Conservation (phyloP, 2,797 vertebrate genomes). For the Gymnoscopelus microlampas region DNA sequence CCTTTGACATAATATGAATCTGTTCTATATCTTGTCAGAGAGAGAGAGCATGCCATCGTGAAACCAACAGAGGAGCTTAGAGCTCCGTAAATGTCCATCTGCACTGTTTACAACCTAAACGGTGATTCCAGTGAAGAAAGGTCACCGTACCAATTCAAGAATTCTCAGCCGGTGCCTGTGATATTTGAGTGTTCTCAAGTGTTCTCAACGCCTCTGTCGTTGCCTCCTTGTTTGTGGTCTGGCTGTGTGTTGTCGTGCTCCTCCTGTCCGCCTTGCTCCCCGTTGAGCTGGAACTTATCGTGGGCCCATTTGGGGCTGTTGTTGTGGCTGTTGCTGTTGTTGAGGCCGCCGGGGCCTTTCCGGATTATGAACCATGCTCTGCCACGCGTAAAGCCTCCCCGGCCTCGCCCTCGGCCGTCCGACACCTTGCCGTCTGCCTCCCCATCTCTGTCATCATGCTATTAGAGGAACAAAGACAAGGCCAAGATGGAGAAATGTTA, state of each 20-base stretch:
- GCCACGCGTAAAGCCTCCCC: conserved; percentile 84
- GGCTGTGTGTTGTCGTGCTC: conserved; percentile 84
- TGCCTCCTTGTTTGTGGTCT: conserved; percentile 85
- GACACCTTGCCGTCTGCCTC: conserved; percentile 87
- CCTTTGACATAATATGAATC: no score
- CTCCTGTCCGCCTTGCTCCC: conserved; percentile 83
- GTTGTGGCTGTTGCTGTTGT: conserved; percentile 49
- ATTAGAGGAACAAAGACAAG: conserved; percentile 12
- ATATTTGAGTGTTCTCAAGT: conserved; percentile 79
- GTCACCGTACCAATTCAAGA: conserved; percentile 30
- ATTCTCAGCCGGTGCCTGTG: conserved; percentile 26
- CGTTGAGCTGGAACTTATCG: conserved; percentile 90
- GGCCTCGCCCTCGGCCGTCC: conserved; percentile 83
- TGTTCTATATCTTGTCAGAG: no score
- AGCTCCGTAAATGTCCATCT: no score
- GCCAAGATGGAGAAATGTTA: not conserved
- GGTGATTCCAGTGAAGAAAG: conserved; percentile 19
- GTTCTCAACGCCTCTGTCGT: conserved; percentile 66
- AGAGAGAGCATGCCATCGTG: no score
- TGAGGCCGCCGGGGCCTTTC: conserved; percentile 74
- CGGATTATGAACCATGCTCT: conserved; percentile 93
- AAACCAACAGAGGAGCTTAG: no score
- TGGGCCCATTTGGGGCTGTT: conserved; percentile 91
- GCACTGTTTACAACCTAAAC: no score
- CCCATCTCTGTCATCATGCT: conserved; percentile 92